Evolutionary conservation across 1,140 invertebrate genomes (phyloP), one percentile per base, ranked within the genome.

Genomic region (Drosophila parvula): DNA sequence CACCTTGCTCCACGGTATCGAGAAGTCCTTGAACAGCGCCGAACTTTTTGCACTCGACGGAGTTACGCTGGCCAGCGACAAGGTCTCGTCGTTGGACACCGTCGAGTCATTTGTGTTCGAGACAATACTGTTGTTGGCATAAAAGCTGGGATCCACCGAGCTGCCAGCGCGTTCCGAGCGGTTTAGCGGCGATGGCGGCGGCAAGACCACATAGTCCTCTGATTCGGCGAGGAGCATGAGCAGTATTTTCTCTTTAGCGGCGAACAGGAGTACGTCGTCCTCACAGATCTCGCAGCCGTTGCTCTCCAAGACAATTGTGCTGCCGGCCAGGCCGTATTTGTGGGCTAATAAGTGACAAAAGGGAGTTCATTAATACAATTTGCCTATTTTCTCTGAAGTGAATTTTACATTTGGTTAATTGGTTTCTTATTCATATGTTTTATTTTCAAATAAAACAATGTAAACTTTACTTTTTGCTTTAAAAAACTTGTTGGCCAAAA

Each of bases 261-360:
- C 85, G 48, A 84, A 84, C 11, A 84, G 40, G 3, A 89, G 67
- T 1, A 89, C 84, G 40, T 89, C 85, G 56, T 89, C 84, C 34
- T 89, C 84, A 43, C 84, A 89, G 18, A 89, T 90, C 32, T 89
- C 84, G 67, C 84, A 89, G 36, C 84, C 84, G 58, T 90, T 90
- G 60, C 65, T 90, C 32, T 89, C 84, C 40, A 89, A 67, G 14
- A 89, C 84, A 64, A 89, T 90, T 28, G 80, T 90, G 57, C 53
- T 81, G 32, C 84, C 84, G 22, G 60, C 16, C 6, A 89, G 43
- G 18, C 84, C 84, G 34, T 73, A 89, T 81, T 89, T 89, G 53
- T 89, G 85, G 34, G 84, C 84, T 89, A 40, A 16, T 5, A 14
- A 27, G 5, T 4, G 34, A 1, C n/a, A 36, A 12, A 28, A 10